phyloP scores from a whole-genome alignment of 2,888 invertebrate species.

The Trachelus troglodyta region DNA sequence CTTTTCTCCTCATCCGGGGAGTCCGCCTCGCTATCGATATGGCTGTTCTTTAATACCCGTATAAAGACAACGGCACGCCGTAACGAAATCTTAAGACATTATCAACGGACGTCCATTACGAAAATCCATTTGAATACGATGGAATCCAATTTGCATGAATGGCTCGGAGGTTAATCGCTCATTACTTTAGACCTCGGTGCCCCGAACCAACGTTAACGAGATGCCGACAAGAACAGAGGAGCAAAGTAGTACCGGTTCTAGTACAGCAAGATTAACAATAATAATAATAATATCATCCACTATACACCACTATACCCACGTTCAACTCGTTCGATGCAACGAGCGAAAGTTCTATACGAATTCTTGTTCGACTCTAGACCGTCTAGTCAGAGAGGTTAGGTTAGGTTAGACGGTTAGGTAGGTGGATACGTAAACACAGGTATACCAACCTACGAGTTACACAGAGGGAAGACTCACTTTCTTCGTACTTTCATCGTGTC shows the following conservation, averaged over 20 bases:
- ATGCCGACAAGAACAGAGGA: neutral
- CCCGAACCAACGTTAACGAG: neutral
- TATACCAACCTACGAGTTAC: neutral
- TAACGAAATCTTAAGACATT: neutral
- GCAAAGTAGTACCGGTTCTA: neutral
- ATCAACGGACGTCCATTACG: neutral
- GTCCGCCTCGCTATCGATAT: neutral
- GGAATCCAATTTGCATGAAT: neutral
- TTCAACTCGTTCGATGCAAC: neutral
- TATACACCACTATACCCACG: neutral
- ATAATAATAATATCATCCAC: neutral
- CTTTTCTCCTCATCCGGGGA: neutral
- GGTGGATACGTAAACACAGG: neutral
- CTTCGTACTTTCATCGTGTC: slow-evolving; percentile 15
- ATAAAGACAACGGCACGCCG: neutral
- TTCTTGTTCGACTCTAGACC: neutral
- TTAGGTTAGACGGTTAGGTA: neutral
- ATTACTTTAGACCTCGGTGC: neutral
- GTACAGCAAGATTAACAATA: neutral
- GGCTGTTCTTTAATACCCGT: neutral
- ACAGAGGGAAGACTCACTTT: slow-evolving; percentile 13
- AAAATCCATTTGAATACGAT: neutral
- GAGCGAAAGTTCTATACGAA: neutral
- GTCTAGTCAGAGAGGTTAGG: neutral
- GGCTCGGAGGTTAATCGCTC: neutral